Evolutionary conservation across 2,888 invertebrate species (phyloP).

Genomic region (Petrolisthes manimaculis): DNA sequence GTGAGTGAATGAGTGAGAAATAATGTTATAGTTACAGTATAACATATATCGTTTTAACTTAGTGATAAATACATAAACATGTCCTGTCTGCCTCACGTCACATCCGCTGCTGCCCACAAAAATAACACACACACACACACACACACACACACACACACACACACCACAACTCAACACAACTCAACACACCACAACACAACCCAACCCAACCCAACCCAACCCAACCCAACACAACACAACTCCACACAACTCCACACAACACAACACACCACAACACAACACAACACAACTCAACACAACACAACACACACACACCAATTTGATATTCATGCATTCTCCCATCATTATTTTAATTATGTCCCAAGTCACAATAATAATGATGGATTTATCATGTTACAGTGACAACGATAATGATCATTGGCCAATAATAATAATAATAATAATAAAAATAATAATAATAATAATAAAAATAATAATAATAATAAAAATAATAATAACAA

Average conservation of each 20-base stretch:
- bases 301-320: background rate
- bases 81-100: too few relatives aligned
- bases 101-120: too few relatives aligned
- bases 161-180: background rate
- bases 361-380: background rate
- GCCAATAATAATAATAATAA: too few relatives aligned
- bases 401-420: too few relatives aligned
- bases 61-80: too few relatives aligned
- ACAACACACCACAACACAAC: background rate
- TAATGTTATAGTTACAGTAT: too few relatives aligned
- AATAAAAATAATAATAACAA: too few relatives aligned
- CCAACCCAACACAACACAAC: background rate
- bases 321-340: background rate
- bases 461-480: too few relatives aligned
- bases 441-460: too few relatives aligned
- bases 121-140: constrained; percentile 6
- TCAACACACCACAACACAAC: background rate
- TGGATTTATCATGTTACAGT: too few relatives aligned
- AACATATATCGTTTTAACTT: too few relatives aligned
- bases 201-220: background rate
- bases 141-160: background rate
- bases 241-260: background rate
- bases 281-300: background rate
- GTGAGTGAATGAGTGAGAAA: too few relatives aligned
- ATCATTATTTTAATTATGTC: background rate